Conservation (phyloP, 2,888 invertebrate genomes). For the Macaria notata region DNA sequence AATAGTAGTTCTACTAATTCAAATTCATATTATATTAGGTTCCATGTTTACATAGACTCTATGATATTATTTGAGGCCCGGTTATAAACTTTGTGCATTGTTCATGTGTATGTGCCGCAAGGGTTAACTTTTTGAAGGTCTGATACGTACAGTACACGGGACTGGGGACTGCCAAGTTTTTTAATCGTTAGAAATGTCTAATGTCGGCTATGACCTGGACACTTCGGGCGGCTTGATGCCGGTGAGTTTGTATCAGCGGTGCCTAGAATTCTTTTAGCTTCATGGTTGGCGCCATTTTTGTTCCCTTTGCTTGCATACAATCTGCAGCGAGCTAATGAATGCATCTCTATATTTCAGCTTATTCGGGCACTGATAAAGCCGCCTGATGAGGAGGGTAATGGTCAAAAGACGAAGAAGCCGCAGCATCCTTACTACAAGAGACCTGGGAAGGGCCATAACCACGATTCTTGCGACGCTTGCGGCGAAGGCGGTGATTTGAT, state of each 20-base stretch:
- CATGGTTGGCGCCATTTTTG: slow-evolving; percentile 53
- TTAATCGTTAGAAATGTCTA: slow-evolving; percentile 53
- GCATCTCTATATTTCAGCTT: slow-evolving; percentile 82
- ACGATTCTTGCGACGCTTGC: slow-evolving; percentile 96
- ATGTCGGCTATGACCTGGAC: slow-evolving; percentile 88
- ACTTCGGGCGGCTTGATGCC: slow-evolving; percentile 93
- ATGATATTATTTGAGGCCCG: too few species aligned
- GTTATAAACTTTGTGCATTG: too few species aligned
- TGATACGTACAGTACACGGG: too few species aligned
- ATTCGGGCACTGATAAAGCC: slow-evolving; percentile 94
- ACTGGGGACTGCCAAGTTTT: too few species aligned
- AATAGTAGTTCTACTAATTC: too few species aligned
- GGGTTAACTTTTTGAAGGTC: too few species aligned
- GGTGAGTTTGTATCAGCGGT: slow-evolving; percentile 81
- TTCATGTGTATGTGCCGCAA: too few species aligned
- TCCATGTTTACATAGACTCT: too few species aligned
- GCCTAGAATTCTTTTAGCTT: not conserved
- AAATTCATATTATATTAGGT: too few species aligned
- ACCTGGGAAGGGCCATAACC: slow-evolving; percentile 94
- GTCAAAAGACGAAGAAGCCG: slow-evolving; percentile 82
- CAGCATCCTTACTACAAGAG: slow-evolving; percentile 92
- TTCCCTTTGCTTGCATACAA: slow-evolving; percentile 6
- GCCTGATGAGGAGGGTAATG: slow-evolving; percentile 88
- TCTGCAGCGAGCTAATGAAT: slow-evolving; percentile 19
- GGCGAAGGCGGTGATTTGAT: slow-evolving; percentile 96